phyloP scores from a whole-genome alignment of 2,113 vertebrate genomes.

The Stigmatopora argus region DNA sequence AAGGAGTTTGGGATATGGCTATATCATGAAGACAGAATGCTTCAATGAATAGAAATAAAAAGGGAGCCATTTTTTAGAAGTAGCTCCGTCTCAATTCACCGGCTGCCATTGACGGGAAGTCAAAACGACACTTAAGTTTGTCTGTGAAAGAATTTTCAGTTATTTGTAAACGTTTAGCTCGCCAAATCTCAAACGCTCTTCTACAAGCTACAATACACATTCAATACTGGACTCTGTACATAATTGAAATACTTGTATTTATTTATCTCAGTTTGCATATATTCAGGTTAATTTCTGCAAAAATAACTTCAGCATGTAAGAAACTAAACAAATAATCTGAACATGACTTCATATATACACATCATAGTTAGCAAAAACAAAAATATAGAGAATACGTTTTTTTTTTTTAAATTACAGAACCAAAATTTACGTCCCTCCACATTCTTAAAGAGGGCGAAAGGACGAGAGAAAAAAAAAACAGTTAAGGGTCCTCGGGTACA shows the following conservation, averaged over 20 bases:
- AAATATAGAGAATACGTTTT: conserved; percentile 40
- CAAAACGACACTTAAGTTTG: no score
- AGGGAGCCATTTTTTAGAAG: neutral
- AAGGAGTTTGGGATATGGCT: conserved; percentile 57
- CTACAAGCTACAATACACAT: conserved; percentile 72
- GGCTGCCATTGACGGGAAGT: no score
- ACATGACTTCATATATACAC: conserved; percentile 66
- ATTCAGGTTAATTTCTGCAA: conserved; percentile 68
- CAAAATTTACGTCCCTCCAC: conserved; percentile 29
- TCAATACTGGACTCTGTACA: conserved; percentile 71
- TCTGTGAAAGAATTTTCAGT: conserved; percentile 8
- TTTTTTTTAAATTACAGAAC: conserved; percentile 58
- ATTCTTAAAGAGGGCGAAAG: neutral
- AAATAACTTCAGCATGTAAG: conserved; percentile 76
- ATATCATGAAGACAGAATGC: conserved; percentile 23
- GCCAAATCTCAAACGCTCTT: conserved; percentile 53
- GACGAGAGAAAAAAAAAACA: conserved; percentile 17
- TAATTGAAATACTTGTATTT: conserved; percentile 50
- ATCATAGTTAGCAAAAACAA: conserved; percentile 63
- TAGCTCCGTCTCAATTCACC: neutral
- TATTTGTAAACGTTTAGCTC: conserved; percentile 64
- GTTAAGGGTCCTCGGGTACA: conserved; percentile 40
- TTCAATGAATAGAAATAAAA: neutral
- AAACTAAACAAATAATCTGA: conserved; percentile 77
- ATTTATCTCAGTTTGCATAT: conserved; percentile 72